Base-by-base conservation (phyloP, 2,888 invertebrate genomes). In the Lymantria monacha region DNA sequence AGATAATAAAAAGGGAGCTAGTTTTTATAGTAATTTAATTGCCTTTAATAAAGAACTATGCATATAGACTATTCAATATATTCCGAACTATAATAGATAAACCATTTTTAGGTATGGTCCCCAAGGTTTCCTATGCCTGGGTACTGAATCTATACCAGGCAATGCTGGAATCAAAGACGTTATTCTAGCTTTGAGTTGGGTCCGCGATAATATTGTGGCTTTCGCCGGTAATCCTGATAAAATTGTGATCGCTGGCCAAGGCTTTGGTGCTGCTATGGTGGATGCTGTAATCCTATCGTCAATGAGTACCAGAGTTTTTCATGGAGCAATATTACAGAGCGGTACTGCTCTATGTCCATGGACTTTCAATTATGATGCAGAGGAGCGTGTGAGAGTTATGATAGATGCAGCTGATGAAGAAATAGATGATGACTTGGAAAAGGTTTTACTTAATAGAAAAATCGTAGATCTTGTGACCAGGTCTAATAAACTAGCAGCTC, bases 81-180 rank as follows among this genome's bases (percentile, higher is more conserved):
- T n/a, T n/a, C 22, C 22, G 2, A 2, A 22, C 2, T 22, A 5
- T 22, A 22, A 22, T 22, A 22, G 2, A 22, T 22, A 2, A 22
- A 22, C 22, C 22, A 22, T 3, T 38, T 38, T 38, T 9, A 91
- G 90, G 60, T 54, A 79, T 7, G 88, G 88, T 0, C 78, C 85
- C 7, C 51, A 72, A 30, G 91, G 91, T 0, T 91, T 90, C 51
- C 58, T 89, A 7, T 90, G 90, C 49, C 59, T 79, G 3, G 71
- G 70, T 37, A 74, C 83, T 37, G 83, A 85, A 22, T 65, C 69
- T 51, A 77, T 85, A 43, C 85, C 91, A 12, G 91, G 90, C 8
- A 91, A 91, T 42, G 83, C 81, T 1, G 91, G 84, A 1, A 71
- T 79, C 0, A 91, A 89, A 57, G 90, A 91, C 51, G 78, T 83